Conservation (phyloP, 2,797 vertebrate genomes). For the Kryptopterus vitreolus region DNA sequence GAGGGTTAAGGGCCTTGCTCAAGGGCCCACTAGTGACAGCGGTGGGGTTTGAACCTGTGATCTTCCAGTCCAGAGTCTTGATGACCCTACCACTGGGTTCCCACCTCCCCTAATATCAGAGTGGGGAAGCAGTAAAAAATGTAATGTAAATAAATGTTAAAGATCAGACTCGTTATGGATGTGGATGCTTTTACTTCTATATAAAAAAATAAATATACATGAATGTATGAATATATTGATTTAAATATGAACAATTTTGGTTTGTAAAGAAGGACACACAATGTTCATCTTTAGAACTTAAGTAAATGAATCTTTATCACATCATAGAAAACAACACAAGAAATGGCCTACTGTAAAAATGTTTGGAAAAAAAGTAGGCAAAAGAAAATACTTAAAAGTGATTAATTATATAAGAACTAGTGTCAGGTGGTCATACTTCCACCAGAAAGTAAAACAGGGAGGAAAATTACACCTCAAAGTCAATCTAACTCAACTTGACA, state of each 20-base stretch:
- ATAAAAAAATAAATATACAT: slow-evolving; percentile 46
- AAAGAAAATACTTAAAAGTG: slow-evolving; percentile 37
- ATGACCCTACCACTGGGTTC: no score
- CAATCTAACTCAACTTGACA: not conserved
- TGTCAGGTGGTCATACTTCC: slow-evolving; percentile 31
- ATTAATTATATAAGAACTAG: slow-evolving; percentile 48
- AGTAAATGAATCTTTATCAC: no score
- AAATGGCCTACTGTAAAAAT: slow-evolving; percentile 39
- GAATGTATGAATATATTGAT: no score
- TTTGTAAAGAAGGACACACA: no score
- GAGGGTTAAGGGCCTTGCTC: no score
- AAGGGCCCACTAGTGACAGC: no score
- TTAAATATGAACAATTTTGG: no score
- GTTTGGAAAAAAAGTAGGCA: no score
- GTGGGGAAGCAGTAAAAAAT: not conserved
- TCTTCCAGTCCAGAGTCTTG: no score
- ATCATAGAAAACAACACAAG: no score
- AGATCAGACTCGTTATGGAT: not conserved
- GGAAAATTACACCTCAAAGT: slow-evolving; percentile 42
- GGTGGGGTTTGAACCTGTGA: no score
- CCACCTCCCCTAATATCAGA: not conserved
- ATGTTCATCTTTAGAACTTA: no score
- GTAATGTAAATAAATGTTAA: not conserved
- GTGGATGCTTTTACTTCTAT: not conserved
- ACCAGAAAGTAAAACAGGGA: slow-evolving; percentile 21